Conservation (phyloP, 2,113 vertebrate genomes). For the Ahaetulla prasina region DNA sequence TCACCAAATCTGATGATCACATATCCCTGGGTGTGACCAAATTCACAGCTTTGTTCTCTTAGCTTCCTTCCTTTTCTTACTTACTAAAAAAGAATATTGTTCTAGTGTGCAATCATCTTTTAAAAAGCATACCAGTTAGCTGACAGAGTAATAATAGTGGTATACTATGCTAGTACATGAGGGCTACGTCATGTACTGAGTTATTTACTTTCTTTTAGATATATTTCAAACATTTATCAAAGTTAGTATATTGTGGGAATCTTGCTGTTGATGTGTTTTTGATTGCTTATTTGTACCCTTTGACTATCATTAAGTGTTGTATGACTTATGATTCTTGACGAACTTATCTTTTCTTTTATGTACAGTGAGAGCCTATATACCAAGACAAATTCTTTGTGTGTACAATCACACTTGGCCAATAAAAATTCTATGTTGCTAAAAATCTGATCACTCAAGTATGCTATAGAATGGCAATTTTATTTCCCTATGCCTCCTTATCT, state of each 20-base stretch:
- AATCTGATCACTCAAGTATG: background rate
- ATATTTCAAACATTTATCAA: background rate
- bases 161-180: background rate
- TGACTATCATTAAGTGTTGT: too few species aligned
- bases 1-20: slow-evolving; percentile 3
- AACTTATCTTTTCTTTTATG: too few species aligned
- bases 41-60: background rate
- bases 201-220: slow-evolving; percentile 3
- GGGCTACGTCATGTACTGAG: background rate
- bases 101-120: background rate
- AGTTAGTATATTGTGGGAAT: too few species aligned
- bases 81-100: background rate
- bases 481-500: background rate
- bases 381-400: too few species aligned
- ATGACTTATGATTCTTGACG: too few species aligned
- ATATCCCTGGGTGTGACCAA: background rate
- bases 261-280: too few species aligned
- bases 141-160: background rate
- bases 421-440: too few species aligned
- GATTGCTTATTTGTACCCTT: too few species aligned
- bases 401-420: too few species aligned
- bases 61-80: slow-evolving; percentile 7
- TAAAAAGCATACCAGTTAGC: background rate
- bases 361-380: too few species aligned
- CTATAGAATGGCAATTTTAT: background rate